Base-by-base conservation (phyloP, 2,113 vertebrate genomes). In the Elanoides forficatus region DNA sequence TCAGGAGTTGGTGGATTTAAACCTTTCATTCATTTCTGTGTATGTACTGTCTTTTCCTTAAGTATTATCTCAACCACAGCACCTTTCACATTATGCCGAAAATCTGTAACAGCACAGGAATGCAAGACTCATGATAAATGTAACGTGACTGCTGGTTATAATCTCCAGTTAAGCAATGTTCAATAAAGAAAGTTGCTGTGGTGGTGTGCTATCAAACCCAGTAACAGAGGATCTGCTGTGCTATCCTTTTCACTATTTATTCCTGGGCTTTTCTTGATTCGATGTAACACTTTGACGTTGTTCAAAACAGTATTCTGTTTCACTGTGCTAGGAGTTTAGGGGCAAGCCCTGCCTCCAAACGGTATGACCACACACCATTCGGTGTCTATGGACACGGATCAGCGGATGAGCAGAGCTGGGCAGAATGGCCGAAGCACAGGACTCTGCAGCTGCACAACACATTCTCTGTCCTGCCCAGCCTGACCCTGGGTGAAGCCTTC, bases 371-470 rank as follows among this genome's bases (percentile, higher is more conserved):
- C 2, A 1, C 9, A 3, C 32, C 3, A 6, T 52, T 13, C 20
- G 0, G 29, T 15, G n/a, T 4, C n/a, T 3, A 1, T 1, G 32
- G 48, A 4, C 11, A 1, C 0, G 53, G 38, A 15, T 15, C 8
- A 17, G 48, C 3, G 21, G 22, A 4, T 5, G 42, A 29, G 36
- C 27, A 42, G 48, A 34, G 48, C 34, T 12, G 29, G 2, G 52
- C 40, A 15, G 45, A 30, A 21, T 1, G 23, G 38, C 50, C 5
- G 3, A 21, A 19, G 47, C 42, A 4, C 21, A 2, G 50, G 18
- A 3, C 20, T 11, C 36, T 3, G 58, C 66, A 20, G 43, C 21
- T 3, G 19, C n/a, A 20, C 29, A 2, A 3, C 23, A 3, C 32
- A 0, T 32, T 2, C 32, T 3, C 55, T 7, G 6, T 11, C 55